Conservation (phyloP, 2,888 invertebrate species). For the Drosophila prolongata region DNA sequence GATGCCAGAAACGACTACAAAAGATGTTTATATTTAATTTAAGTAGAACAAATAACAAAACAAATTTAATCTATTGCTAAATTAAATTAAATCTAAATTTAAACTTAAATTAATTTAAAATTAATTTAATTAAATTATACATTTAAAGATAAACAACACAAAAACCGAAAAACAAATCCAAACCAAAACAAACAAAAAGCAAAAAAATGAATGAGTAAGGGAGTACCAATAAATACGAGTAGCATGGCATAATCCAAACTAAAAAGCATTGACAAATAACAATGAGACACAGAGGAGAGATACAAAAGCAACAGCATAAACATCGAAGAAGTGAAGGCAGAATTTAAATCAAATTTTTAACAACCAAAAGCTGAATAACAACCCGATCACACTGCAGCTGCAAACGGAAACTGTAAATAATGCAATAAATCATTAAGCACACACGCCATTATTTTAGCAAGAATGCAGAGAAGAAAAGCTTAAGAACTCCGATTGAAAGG, state of each 20-base stretch:
- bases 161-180: slow-evolving; percentile 34
- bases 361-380: slow-evolving; percentile 5
- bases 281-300: slow-evolving; percentile 11
- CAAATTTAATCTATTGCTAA: slow-evolving; percentile 73
- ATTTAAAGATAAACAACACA: slow-evolving; percentile 47
- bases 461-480: background rate
- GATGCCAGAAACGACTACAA: slow-evolving; percentile 85
- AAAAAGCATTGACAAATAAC: slow-evolving; percentile 47
- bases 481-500: background rate
- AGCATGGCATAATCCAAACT: slow-evolving; percentile 18
- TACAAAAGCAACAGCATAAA: slow-evolving; percentile 33
- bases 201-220: slow-evolving; percentile 37
- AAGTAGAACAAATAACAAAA: slow-evolving; percentile 80
- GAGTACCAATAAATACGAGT: slow-evolving; percentile 13
- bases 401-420: slow-evolving; percentile 33
- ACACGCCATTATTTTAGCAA: slow-evolving; percentile 12
- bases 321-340: slow-evolving; percentile 30
- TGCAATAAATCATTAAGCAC: slow-evolving; percentile 17
- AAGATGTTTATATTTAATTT: slow-evolving; percentile 82
- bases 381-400: slow-evolving; percentile 3
- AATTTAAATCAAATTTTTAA: slow-evolving; percentile 16
- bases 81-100: slow-evolving; percentile 53
- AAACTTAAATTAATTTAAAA: slow-evolving; percentile 46
- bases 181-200: slow-evolving; percentile 38
- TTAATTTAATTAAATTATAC: slow-evolving; percentile 60